phyloP scores from a whole-genome alignment of 2,888 invertebrate species.

The Dromius quadrimaculatus region DNA sequence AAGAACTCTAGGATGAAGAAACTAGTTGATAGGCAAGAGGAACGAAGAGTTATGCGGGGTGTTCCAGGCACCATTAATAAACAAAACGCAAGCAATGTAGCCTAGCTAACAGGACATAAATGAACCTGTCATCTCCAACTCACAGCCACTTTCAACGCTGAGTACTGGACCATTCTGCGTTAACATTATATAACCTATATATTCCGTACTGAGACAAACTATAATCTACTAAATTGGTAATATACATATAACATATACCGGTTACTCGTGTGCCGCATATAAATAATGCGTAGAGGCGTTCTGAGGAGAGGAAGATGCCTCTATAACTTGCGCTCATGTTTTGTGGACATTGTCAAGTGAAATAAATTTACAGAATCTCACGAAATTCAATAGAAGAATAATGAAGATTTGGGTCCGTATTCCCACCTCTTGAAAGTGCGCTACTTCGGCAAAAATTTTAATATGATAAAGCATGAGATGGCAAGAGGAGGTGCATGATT shows the following conservation, averaged over 20 bases:
- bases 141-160: constrained; percentile 38
- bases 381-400: too few species aligned
- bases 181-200: constrained; percentile 48
- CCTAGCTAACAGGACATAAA: constrained; percentile 39
- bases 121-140: constrained; percentile 48
- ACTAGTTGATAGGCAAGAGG: not conserved
- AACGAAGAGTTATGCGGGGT: not conserved
- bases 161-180: constrained; percentile 19
- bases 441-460: too few species aligned
- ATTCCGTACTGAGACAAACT: constrained; percentile 9
- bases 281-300: constrained; percentile 10
- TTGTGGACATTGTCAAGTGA: not conserved
- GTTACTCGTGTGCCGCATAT: constrained; percentile 12
- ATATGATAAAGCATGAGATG: too few species aligned
- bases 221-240: constrained; percentile 46
- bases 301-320: not conserved
- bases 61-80: constrained; percentile 39
- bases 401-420: too few species aligned
- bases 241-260: constrained; percentile 44
- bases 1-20: too few species aligned
- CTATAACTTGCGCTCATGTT: constrained; percentile 3
- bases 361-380: too few species aligned
- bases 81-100: constrained; percentile 46
- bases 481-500: too few species aligned
- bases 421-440: too few species aligned